Conservation (phyloP, 2,888 invertebrate species). For the Actias luna region DNA sequence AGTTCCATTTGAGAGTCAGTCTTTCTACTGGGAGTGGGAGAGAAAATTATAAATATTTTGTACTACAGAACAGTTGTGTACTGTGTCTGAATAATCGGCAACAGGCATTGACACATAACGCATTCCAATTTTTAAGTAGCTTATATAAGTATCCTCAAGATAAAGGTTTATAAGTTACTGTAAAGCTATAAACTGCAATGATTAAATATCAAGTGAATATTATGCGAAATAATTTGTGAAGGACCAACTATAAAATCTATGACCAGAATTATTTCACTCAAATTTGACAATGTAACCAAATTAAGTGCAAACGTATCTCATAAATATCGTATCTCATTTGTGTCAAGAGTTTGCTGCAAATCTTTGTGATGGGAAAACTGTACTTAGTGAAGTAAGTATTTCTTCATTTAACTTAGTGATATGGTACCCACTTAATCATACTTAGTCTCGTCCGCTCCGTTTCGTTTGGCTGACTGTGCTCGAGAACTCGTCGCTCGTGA, state of each 20-base stretch:
- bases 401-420: constrained; percentile 44
- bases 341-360: constrained; percentile 35
- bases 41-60: too few relatives aligned
- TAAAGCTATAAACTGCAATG: too few relatives aligned
- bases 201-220: too few relatives aligned
- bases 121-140: too few relatives aligned
- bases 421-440: constrained; percentile 52
- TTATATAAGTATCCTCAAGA: too few relatives aligned
- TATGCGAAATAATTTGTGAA: background rate
- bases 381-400: constrained; percentile 38
- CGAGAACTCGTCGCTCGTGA: constrained; percentile 40
- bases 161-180: too few relatives aligned
- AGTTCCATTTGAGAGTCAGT: too few relatives aligned
- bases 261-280: background rate
- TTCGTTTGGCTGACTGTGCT: constrained; percentile 44
- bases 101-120: too few relatives aligned
- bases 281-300: constrained; percentile 26
- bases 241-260: background rate
- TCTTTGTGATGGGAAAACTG: constrained; percentile 34
- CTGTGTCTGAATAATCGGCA: too few relatives aligned
- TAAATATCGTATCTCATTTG: constrained; percentile 33
- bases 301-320: constrained; percentile 31
- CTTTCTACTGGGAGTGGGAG: too few relatives aligned
- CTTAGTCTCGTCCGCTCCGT: constrained; percentile 34
- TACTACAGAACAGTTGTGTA: too few relatives aligned